Evolutionary conservation across 1,140 invertebrate species (phyloP).

Genomic region (Maconellicoccus hirsutus): DNA sequence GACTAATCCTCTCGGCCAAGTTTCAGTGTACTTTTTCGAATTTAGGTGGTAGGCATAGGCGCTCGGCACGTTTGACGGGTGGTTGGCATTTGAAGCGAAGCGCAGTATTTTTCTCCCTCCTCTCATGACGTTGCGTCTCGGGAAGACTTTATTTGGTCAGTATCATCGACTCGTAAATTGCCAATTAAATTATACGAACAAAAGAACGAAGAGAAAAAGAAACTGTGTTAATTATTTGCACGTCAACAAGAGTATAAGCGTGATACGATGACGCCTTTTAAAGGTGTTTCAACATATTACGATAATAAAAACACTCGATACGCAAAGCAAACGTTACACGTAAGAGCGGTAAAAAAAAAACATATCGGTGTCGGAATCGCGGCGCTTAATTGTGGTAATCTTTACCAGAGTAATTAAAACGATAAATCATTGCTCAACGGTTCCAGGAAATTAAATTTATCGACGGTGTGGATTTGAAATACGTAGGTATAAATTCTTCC

Average conservation of each 20-base stretch:
- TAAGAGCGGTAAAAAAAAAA: too few relatives aligned
- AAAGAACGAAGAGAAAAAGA: too few relatives aligned
- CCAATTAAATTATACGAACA: not conserved
- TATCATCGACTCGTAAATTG: not conserved
- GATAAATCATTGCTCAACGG: constrained; percentile 7
- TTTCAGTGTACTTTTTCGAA: too few relatives aligned
- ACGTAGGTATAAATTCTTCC: not conserved
- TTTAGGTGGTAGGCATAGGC: too few relatives aligned
- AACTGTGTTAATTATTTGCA: too few relatives aligned
- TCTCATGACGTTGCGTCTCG: too few relatives aligned
- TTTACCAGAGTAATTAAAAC: not conserved
- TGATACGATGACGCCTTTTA: not conserved
- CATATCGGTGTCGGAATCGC: not conserved
- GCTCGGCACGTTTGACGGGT: too few relatives aligned
- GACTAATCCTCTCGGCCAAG: too few relatives aligned
- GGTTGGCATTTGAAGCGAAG: too few relatives aligned
- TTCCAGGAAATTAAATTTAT: constrained; percentile 9
- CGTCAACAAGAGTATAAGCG: not conserved
- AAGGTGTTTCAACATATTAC: not conserved
- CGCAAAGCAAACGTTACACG: too few relatives aligned
- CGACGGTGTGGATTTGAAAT: not conserved
- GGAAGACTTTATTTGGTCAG: not conserved
- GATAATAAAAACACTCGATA: not conserved
- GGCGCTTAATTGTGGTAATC: not conserved
- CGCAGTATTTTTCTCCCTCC: too few relatives aligned